Conservation (phyloP, 2,888 invertebrate genomes). For the Acanthosepion lycidas region DNA sequence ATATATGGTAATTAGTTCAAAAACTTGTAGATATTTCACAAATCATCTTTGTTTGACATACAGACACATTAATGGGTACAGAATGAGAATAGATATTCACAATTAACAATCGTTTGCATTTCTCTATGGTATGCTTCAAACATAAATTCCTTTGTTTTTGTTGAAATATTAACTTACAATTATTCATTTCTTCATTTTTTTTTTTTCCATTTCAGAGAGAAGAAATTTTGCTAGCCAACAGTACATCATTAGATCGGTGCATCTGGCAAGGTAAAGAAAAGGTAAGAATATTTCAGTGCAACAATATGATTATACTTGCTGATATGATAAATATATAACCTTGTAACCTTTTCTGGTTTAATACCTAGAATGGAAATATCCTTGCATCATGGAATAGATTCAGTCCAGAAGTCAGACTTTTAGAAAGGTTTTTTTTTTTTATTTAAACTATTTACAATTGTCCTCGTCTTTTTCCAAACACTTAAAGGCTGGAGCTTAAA, state of each 20-base stretch:
- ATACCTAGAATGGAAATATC: too few relatives aligned
- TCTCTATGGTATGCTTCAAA: background rate
- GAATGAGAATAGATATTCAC: background rate
- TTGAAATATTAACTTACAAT: background rate
- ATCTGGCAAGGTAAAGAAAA: conserved; percentile 55
- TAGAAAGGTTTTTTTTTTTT: too few relatives aligned
- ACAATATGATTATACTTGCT: background rate
- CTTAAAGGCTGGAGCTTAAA: too few relatives aligned
- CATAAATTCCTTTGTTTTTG: background rate
- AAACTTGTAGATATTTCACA: too few relatives aligned
- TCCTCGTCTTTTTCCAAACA: too few relatives aligned
- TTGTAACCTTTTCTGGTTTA: too few relatives aligned
- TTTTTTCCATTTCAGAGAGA: conserved; percentile 51
- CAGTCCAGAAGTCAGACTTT: too few relatives aligned
- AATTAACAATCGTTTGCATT: background rate
- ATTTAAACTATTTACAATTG: too few relatives aligned
- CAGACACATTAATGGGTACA: background rate
- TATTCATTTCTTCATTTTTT: background rate
- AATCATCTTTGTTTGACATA: background rate
- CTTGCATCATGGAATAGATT: too few relatives aligned
- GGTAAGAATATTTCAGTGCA: conserved; percentile 49
- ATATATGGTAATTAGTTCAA: too few relatives aligned
- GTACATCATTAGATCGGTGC: conserved; percentile 50
- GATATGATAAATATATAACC: too few relatives aligned
- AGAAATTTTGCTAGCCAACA: conserved; percentile 52